A percentile compares a stretch with the other conserved stretches of the same genome.
Evolutionary conservation across 1,140 invertebrate genomes (phyloP).

Genomic region (Marisa cornuarietis): DNA sequence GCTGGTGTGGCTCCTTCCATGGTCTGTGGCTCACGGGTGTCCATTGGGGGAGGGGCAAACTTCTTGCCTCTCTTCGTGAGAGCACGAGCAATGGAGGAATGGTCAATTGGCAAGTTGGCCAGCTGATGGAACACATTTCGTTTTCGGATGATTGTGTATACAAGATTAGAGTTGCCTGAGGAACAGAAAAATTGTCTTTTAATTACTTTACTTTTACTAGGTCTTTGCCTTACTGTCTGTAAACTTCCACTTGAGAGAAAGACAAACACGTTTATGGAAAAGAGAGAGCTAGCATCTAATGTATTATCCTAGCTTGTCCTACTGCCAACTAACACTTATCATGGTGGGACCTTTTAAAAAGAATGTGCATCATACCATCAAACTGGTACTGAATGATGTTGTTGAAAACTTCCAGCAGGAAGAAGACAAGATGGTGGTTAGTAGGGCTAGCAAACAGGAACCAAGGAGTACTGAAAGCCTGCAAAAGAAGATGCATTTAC

Average conservation of each 20-base stretch:
- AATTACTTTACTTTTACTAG: no score
- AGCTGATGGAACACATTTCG: conserved; percentile 96
- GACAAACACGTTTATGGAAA: no score
- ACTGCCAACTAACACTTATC: neutral
- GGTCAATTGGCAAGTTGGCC: conserved; percentile 94
- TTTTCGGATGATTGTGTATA: conserved; percentile 99
- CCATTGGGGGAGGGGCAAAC: conserved; percentile 46
- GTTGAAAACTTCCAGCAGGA: conserved; percentile 98
- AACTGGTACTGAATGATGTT: conserved; percentile 99
- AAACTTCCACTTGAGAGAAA: no score
- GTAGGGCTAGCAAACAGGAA: conserved; percentile 95
- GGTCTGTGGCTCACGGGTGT: conserved; percentile 56
- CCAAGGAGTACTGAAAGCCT: conserved; percentile 98
- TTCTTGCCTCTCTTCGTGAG: conserved; percentile 75
- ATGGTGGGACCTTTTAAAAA: neutral
- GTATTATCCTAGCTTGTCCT: no score
- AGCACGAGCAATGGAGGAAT: conserved; percentile 85
- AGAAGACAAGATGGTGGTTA: conserved; percentile 98
- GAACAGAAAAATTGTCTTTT: neutral
- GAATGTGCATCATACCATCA: conserved; percentile 78
- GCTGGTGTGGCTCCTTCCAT: conserved; percentile 93
- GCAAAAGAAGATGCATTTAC: conserved; percentile 26
- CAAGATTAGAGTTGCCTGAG: conserved; percentile 93
- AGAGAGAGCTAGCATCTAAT: no score
- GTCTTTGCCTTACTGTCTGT: no score